These are phyloP conservation scores for Scolopax mira DNA, from an alignment of 2,113 vertebrate genomes.

Conservation along the genomic window DNA sequence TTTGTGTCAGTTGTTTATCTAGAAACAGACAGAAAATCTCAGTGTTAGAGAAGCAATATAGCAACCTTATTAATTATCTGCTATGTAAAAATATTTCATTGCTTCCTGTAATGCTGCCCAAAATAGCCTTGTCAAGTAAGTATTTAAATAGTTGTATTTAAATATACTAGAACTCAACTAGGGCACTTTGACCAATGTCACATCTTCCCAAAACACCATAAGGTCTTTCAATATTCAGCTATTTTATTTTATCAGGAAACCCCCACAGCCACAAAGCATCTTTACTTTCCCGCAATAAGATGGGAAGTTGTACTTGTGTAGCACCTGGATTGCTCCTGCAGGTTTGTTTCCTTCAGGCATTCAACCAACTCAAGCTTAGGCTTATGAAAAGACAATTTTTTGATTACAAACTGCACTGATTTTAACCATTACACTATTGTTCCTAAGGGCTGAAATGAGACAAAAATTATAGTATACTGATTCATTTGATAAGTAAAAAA, in stretches of 20 bases:
- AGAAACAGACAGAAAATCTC: background rate
- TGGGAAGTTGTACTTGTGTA: background rate
- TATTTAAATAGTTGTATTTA: background rate
- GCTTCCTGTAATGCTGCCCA: background rate
- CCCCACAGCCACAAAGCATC: background rate
- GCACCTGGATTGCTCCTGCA: background rate
- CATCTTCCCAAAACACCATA: background rate
- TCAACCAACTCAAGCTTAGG: background rate
- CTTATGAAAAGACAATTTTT: background rate
- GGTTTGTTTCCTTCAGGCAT: background rate
- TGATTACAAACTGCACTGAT: background rate
- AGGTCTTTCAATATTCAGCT: background rate
- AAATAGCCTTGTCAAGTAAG: background rate
- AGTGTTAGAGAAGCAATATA: background rate
- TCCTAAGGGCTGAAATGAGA: background rate
- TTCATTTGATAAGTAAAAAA: slow-evolving; percentile 21
- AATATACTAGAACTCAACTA: background rate
- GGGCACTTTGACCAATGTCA: background rate
- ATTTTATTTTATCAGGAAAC: background rate
- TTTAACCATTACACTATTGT: slow-evolving; percentile 9
- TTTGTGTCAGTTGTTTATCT: background rate
- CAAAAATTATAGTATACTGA: background rate
- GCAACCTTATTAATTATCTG: background rate
- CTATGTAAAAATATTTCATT: background rate
- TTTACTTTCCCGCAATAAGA: background rate